A percentile compares a stretch with the other conserved stretches of the same genome.
phyloP scores from a whole-genome alignment of 2,888 invertebrate species.

The Diaphora mendica region DNA sequence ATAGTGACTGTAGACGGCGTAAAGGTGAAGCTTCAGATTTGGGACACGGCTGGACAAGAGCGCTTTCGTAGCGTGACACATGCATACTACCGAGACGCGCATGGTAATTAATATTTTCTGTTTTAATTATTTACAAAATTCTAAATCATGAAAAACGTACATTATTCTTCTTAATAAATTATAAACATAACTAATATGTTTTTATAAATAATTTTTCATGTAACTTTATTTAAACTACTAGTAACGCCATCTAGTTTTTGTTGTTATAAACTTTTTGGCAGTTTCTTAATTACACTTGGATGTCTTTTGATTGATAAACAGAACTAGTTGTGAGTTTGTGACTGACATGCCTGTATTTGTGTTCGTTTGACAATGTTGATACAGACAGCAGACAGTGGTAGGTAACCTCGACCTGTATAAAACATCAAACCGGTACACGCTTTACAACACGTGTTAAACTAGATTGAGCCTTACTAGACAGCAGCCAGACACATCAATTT shows the following conservation, averaged over 20 bases:
- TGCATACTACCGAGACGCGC: constrained; percentile 97
- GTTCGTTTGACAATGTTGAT: constrained; percentile 20
- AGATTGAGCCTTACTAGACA: constrained; percentile 52
- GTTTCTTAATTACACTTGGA: background rate
- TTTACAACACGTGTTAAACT: constrained; percentile 53
- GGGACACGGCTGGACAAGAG: constrained; percentile 98
- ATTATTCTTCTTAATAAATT: background rate
- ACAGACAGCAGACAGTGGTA: constrained; percentile 24
- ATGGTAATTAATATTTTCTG: constrained; percentile 87
- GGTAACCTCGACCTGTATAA: constrained; percentile 64
- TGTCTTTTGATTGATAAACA: background rate
- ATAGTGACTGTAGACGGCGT: constrained; percentile 93
- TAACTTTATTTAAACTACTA: constrained; percentile 20
- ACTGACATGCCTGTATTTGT: background rate
- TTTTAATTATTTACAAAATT: background rate
- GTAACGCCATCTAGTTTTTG: constrained; percentile 55
- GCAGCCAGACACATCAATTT: constrained; percentile 30
- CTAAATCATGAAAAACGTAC: background rate
- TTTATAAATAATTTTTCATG: background rate
- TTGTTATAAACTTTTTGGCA: background rate
- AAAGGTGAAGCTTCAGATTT: constrained; percentile 97
- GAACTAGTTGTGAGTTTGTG: background rate
- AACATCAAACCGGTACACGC: constrained; percentile 64
- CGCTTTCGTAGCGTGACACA: constrained; percentile 97
- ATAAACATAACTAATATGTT: background rate